These are phyloP conservation scores for Epistrophella euchroma DNA, from an alignment of 2,888 invertebrate genomes.

Conservation along the genomic window DNA sequence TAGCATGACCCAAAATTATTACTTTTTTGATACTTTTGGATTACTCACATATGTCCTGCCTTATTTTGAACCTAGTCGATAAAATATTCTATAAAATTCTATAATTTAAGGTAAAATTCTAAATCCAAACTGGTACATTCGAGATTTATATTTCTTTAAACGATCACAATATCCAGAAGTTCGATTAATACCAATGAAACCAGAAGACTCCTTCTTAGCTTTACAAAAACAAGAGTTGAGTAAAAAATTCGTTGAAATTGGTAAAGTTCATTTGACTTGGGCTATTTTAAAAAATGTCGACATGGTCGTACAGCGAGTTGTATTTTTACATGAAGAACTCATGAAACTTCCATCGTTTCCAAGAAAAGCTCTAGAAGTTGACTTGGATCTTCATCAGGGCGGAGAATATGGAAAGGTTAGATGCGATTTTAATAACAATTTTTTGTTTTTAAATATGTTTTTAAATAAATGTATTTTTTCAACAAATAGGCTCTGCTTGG, in stretches of 20 bases:
- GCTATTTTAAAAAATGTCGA: constrained; percentile 96
- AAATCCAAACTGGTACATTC: constrained; percentile 96
- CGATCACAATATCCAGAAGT: constrained; percentile 99
- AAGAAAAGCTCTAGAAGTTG: constrained; percentile 98
- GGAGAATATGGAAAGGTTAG: constrained; percentile 93
- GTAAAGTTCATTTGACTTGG: constrained; percentile 96
- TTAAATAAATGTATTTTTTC: neutral
- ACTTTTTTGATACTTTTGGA: too few species aligned
- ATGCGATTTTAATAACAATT: too few species aligned
- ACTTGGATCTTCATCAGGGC: constrained; percentile 95
- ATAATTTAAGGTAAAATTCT: constrained; percentile 93
- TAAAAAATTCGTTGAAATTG: constrained; percentile 98
- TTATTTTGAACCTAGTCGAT: too few species aligned
- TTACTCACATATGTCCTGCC: too few species aligned
- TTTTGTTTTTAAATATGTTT: neutral
- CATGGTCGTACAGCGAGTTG: constrained; percentile 98
- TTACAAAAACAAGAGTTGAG: constrained; percentile 95
- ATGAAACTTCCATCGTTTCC: constrained; percentile 99
- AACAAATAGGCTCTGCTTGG: constrained; percentile 90
- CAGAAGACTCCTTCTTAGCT: constrained; percentile 94
- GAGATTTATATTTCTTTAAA: constrained; percentile 97
- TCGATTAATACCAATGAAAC: constrained; percentile 96
- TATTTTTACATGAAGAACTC: constrained; percentile 98
- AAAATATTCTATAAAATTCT: neutral
- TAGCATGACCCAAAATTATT: too few species aligned